Evolutionary conservation across 2,113 vertebrate species (phyloP).

Genomic region (Illadopsis cleaveri): DNA sequence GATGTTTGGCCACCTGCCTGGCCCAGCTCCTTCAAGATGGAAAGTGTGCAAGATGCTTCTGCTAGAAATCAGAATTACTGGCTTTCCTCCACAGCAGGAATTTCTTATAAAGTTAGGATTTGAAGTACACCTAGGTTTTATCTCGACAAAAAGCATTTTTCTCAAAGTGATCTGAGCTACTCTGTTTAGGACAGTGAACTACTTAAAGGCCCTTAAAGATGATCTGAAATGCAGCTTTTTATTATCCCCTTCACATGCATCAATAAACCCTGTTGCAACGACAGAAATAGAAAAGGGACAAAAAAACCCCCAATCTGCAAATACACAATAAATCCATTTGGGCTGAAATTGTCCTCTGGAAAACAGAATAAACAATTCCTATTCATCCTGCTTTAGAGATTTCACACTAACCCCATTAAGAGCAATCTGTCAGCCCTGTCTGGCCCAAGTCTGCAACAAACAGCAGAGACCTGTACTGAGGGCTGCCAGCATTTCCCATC

Average conservation of each 20-base stretch:
- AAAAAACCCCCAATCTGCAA: not conserved
- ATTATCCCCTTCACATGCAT: not conserved
- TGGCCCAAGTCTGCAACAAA: not conserved
- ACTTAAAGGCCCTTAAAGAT: not conserved
- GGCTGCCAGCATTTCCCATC: not conserved
- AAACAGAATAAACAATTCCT: conserved; percentile 16
- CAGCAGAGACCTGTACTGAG: not conserved
- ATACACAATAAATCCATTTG: conserved; percentile 1
- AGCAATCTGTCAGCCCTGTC: not conserved
- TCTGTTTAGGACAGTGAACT: not conserved
- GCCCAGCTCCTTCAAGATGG: not conserved
- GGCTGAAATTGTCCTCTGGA: not conserved
- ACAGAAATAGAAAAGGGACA: not conserved
- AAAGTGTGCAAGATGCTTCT: not conserved
- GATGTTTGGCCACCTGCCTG: not conserved
- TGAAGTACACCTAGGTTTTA: not conserved
- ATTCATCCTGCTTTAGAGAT: not conserved
- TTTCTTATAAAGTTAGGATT: not conserved
- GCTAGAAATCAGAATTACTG: not conserved
- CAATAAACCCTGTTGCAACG: conserved; percentile 2
- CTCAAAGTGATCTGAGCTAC: not conserved
- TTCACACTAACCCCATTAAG: not conserved
- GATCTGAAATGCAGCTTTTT: conserved; percentile 19
- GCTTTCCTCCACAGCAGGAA: not conserved
- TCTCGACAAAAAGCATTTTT: not conserved